Conservation (phyloP, 2,888 invertebrate species). For the Melieria picta region DNA sequence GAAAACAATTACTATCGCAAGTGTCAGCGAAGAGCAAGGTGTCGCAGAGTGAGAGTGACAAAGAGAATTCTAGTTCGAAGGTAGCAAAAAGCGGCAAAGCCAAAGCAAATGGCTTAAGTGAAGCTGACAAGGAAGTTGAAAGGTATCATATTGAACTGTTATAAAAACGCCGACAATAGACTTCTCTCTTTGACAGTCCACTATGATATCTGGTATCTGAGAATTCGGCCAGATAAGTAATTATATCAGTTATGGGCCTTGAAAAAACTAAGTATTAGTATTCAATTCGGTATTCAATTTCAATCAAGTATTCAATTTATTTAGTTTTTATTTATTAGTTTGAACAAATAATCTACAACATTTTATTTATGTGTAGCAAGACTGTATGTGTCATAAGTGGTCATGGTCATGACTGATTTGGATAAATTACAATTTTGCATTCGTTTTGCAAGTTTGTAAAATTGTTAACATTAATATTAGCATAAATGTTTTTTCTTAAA, state of each 20-base stretch:
- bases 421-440: not conserved
- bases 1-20: not conserved
- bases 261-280: not conserved
- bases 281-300: not conserved
- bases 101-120: slow-evolving; percentile 38
- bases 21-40: slow-evolving; percentile 14
- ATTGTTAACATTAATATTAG: not conserved
- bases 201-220: too few species aligned
- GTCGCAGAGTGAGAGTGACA: slow-evolving; percentile 49
- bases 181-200: too few species aligned
- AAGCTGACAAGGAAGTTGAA: slow-evolving; percentile 60
- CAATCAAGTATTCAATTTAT: not conserved
- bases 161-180: not conserved
- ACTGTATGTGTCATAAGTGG: not conserved
- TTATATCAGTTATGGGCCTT: too few species aligned
- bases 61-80: slow-evolving; percentile 43
- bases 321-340: not conserved
- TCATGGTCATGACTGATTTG: not conserved
- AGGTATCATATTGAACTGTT: slow-evolving; percentile 44
- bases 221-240: too few species aligned
- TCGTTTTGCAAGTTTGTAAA: not conserved
- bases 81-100: slow-evolving; percentile 35
- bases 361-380: not conserved
- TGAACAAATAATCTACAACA: not conserved
- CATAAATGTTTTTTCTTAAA: not conserved